Percentiles rank a stretch among this genome's conserved stretches.
These are phyloP conservation scores for Conops quadrifasciatus DNA, from an alignment of 2,888 invertebrate species.

Conservation along the genomic window DNA sequence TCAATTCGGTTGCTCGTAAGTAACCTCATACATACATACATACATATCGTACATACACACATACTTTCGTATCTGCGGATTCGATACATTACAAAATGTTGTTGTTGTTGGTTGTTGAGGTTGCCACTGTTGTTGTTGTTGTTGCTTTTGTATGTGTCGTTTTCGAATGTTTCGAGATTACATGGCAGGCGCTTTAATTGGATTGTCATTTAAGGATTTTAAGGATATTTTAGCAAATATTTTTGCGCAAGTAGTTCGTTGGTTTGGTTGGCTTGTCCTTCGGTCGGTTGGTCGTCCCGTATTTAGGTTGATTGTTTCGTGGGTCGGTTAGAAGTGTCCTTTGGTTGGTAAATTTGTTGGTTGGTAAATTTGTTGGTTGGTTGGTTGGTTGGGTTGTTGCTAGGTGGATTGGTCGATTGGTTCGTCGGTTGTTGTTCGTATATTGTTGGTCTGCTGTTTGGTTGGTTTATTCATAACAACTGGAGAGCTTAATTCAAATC, in stretches of 20 bases:
- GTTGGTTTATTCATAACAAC: neutral
- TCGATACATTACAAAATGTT: conserved; percentile 56
- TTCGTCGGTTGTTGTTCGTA: no score
- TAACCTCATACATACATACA: neutral
- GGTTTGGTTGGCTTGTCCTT: neutral
- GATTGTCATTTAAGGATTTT: conserved; percentile 37
- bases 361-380: no score
- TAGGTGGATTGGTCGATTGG: no score
- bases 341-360: no score
- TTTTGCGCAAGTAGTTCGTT: conserved; percentile 8
- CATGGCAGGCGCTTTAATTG: conserved; percentile 36
- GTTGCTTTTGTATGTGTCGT: neutral
- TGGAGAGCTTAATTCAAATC: conserved; percentile 15
- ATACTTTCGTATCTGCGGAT: conserved; percentile 36
- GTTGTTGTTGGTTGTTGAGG: conserved; percentile 34
- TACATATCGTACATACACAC: no score
- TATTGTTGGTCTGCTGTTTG: no score
- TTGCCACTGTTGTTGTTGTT: conserved; percentile 15
- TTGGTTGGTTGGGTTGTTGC: no score
- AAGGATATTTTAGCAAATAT: conserved; percentile 32
- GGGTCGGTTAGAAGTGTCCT: neutral
- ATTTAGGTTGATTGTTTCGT: no score
- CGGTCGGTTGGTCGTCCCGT: no score
- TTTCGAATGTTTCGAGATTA: conserved; percentile 27
- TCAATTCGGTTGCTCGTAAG: conserved; percentile 26